These are phyloP conservation scores for Dexiosoma caninum DNA, from an alignment of 2,888 invertebrate species.

Conservation along the genomic window DNA sequence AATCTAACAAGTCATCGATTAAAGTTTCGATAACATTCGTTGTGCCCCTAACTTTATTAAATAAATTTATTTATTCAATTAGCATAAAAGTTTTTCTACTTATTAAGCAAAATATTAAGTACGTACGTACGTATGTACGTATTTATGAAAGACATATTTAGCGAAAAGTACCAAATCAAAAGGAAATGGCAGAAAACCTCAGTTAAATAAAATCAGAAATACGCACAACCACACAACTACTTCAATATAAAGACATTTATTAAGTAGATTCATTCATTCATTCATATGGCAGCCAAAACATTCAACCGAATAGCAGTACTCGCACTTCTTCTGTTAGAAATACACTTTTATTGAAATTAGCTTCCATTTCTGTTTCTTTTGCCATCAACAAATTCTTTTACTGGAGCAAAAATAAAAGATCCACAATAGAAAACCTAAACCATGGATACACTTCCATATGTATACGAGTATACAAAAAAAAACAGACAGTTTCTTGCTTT, in stretches of 20 bases:
- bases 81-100: slow-evolving; percentile 43
- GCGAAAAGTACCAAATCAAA: not conserved
- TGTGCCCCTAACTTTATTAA: slow-evolving; percentile 1
- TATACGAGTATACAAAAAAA: not conserved
- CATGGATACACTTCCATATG: not conserved
- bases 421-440: not conserved
- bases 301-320: slow-evolving; percentile 11
- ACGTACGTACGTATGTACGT: not conserved
- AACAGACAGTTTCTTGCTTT: slow-evolving; percentile 10
- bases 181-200: not conserved
- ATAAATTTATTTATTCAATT: slow-evolving; percentile 52
- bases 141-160: not conserved
- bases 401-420: slow-evolving; percentile 28
- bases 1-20: slow-evolving; percentile 39
- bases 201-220: not conserved
- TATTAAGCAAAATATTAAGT: slow-evolving; percentile 26
- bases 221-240: slow-evolving; percentile 19
- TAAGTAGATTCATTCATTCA: slow-evolving; percentile 44
- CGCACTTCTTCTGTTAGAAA: slow-evolving; percentile 6
- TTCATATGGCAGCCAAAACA: slow-evolving; percentile 38
- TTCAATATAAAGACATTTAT: slow-evolving; percentile 16
- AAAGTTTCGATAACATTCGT: slow-evolving; percentile 21
- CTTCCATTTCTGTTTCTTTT: slow-evolving; percentile 7
- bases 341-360: slow-evolving; percentile 57
- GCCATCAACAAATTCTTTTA: slow-evolving; percentile 26